A percentile compares a stretch with the other conserved stretches of the same genome.
phyloP scores from a whole-genome alignment of 2,888 invertebrate species.

The Cryptus viduatorius region DNA sequence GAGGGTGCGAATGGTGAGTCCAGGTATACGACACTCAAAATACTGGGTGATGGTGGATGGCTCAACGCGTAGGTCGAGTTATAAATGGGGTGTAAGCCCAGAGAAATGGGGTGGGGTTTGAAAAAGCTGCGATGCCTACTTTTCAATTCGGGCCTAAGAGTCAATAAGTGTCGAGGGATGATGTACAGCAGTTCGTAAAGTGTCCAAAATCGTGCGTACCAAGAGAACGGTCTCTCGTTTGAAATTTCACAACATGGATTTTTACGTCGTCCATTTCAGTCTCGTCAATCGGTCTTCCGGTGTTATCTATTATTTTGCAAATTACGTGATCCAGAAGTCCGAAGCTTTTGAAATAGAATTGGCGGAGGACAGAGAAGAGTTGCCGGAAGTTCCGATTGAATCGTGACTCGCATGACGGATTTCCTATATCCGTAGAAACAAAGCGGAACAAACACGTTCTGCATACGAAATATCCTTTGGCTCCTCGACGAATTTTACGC shows the following conservation, averaged over 20 bases:
- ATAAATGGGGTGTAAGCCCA: slow-evolving; percentile 60
- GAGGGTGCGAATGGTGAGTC: slow-evolving; percentile 42
- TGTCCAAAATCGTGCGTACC: slow-evolving; percentile 72
- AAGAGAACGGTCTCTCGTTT: slow-evolving; percentile 57
- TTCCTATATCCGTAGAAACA: slow-evolving; percentile 29
- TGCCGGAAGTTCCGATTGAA: slow-evolving; percentile 62
- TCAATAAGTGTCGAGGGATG: slow-evolving; percentile 85
- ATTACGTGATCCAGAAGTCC: slow-evolving; percentile 36
- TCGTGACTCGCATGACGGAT: slow-evolving; percentile 64
- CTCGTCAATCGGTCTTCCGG: neutral
- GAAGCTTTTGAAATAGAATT: slow-evolving; percentile 44
- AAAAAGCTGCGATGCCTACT: slow-evolving; percentile 75
- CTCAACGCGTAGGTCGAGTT: slow-evolving; percentile 43
- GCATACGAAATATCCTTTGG: slow-evolving; percentile 58
- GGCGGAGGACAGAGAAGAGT: slow-evolving; percentile 27
- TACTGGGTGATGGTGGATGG: slow-evolving; percentile 13
- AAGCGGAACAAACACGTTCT: slow-evolving; percentile 34
- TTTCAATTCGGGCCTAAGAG: slow-evolving; percentile 83
- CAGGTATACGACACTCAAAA: slow-evolving; percentile 51
- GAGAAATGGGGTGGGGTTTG: slow-evolving; percentile 22
- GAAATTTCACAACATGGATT: neutral
- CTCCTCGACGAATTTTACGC: slow-evolving; percentile 38
- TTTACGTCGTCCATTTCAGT: slow-evolving; percentile 4
- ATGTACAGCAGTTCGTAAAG: slow-evolving; percentile 76
- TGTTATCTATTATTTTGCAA: slow-evolving; percentile 28